Base-by-base conservation (phyloP, 2,113 vertebrate genomes). In the Clarias magur region DNA sequence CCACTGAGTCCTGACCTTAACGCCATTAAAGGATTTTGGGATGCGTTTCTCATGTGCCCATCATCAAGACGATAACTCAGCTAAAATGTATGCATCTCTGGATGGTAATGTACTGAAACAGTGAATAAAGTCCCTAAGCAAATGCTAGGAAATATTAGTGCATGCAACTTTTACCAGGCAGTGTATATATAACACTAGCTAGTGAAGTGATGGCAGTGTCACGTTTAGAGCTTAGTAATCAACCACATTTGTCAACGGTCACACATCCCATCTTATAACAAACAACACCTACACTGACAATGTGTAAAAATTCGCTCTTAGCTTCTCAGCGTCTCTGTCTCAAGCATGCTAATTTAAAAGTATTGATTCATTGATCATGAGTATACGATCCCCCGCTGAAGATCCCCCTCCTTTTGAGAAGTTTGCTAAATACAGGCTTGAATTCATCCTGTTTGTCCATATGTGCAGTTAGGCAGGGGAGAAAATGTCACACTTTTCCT, bases 381-480 rank as follows among this genome's bases (percentile, higher is more conserved):
- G 13, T 17, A 25, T 17, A 68, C n/a, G 17, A 54, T 63, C 16
- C 13, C 16, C 57, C 76, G 2, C n/a, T 62, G 30, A 63, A 84
- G 53, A 11, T n/a, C n/a, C n/a, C n/a, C n/a, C 54, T 60, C 83
- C 38, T 60, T 65, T 54, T 34, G 27, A 63, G 38, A 65, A 38
- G 15, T 53, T 65, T 85, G 75, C 70, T 72, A 57, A 83, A 82
- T 87, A 82, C 72, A 68, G n/a, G 67, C 59, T 65, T 65, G 80
- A 19, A 67, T 54, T 15, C 81, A 53, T 83, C 42, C 42, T 67
- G 81, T 48, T 48, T 83, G 62, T 67, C 81, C 81, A 83, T 83
- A 83, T 83, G 81, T 83, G 81, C 38, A 27, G 42, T 67, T n/a
- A 27, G 62, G 63, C 25, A 8, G 62, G 21, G 59, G 75, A 16